These are phyloP conservation scores for Mormyrops attenuatus DNA, from an alignment of 2,797 vertebrate species.

Conservation along the genomic window DNA sequence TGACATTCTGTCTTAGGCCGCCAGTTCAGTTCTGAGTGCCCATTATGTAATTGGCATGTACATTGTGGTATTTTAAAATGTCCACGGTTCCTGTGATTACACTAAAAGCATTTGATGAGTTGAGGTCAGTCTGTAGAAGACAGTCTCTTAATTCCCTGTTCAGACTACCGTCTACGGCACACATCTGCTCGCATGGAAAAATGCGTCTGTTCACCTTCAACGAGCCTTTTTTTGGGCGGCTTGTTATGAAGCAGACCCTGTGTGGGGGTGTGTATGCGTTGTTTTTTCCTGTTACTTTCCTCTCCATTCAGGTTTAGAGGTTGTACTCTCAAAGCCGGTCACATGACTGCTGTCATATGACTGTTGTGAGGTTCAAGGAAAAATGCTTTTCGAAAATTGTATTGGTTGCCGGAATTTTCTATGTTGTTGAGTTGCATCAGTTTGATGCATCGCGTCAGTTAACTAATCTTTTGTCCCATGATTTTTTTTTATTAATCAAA, in stretches of 20 bases:
- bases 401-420: background rate
- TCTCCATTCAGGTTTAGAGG: background rate
- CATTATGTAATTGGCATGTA: background rate
- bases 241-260: background rate
- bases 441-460: background rate
- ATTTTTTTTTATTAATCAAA: background rate
- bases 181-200: background rate
- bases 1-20: background rate
- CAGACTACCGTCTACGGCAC: background rate
- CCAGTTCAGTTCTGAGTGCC: background rate
- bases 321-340: background rate
- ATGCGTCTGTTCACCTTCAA: background rate
- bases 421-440: background rate
- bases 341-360: background rate
- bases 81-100: background rate
- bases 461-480: background rate
- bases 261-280: background rate
- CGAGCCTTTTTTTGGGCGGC: background rate
- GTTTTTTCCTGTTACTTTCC: background rate
- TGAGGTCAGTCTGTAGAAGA: background rate
- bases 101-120: background rate
- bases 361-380: background rate
- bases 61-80: background rate
- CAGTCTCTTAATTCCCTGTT: background rate
- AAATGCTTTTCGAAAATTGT: background rate